phyloP scores from a whole-genome alignment of 1,140 invertebrate genomes.

The Formica exsecta region DNA sequence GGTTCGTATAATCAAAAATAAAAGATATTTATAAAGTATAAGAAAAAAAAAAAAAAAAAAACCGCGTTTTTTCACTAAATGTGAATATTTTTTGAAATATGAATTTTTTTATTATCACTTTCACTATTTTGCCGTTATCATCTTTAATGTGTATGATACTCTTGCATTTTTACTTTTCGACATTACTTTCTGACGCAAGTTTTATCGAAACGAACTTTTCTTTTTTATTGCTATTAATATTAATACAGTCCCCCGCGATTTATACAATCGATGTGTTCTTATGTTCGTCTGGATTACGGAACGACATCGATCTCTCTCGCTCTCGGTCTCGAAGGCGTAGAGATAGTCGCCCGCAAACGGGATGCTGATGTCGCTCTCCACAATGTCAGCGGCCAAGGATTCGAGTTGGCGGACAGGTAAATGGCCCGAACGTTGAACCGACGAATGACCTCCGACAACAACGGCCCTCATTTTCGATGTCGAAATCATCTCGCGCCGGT shows the following conservation, averaged over 20 bases:
- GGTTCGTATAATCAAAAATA: background rate
- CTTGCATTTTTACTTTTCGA: background rate
- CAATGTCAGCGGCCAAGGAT: slow-evolving; percentile 70
- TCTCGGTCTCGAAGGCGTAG: slow-evolving; percentile 13
- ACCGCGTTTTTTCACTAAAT: background rate
- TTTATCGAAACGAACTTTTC: background rate
- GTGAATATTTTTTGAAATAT: background rate
- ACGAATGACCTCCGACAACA: slow-evolving; percentile 81
- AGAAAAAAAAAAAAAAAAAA: background rate
- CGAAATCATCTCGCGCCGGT: slow-evolving; percentile 61
- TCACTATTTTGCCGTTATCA: slow-evolving; percentile 15
- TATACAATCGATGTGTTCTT: too few relatives aligned
- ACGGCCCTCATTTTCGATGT: slow-evolving; percentile 75
- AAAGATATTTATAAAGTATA: background rate
- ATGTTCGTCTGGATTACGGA: background rate
- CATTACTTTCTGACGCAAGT: background rate
- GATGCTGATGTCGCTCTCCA: slow-evolving; percentile 64
- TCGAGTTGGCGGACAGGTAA: slow-evolving; percentile 73
- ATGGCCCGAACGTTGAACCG: slow-evolving; percentile 78
- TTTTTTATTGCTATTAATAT: background rate
- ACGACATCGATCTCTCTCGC: slow-evolving; percentile 14
- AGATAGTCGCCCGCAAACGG: slow-evolving; percentile 41
- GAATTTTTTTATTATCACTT: slow-evolving; percentile 15
- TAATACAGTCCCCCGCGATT: background rate
- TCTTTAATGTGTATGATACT: background rate